phyloP scores from a whole-genome alignment of 1,140 invertebrate species.

The Galendromus occidentalis region DNA sequence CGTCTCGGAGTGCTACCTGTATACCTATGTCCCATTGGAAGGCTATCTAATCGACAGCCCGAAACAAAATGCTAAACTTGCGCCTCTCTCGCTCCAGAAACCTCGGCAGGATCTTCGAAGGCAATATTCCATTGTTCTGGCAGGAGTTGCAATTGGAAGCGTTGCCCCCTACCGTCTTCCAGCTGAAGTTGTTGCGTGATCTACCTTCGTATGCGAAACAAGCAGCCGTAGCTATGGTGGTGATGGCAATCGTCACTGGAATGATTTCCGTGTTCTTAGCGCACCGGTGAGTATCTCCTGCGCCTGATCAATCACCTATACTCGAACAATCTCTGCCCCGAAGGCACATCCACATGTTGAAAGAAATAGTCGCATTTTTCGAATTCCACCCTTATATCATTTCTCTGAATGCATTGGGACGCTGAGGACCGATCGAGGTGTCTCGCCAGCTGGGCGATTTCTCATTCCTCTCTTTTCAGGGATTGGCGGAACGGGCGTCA shows the following conservation, averaged over 20 bases:
- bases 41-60: not conserved
- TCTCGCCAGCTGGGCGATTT: too few relatives aligned
- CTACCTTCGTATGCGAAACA: conserved; percentile 1
- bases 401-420: too few relatives aligned
- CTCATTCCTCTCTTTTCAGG: not conserved
- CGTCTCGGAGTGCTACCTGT: too few relatives aligned
- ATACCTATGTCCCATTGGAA: not conserved
- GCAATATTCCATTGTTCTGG: not conserved
- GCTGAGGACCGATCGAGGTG: too few relatives aligned
- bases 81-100: not conserved
- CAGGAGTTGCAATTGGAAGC: not conserved
- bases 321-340: too few relatives aligned
- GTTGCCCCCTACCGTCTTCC: not conserved
- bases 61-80: not conserved
- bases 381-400: too few relatives aligned
- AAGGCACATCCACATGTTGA: too few relatives aligned
- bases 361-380: too few relatives aligned
- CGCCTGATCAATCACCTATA: too few relatives aligned
- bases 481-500: not conserved
- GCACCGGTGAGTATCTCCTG: not conserved
- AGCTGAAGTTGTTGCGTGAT: not conserved
- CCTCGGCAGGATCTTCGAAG: not conserved
- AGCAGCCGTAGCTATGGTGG: not conserved
- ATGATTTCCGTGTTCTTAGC: not conserved
- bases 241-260: not conserved